These are phyloP conservation scores for Marisa cornuarietis DNA, from an alignment of 1,140 invertebrate genomes.

Conservation along the genomic window DNA sequence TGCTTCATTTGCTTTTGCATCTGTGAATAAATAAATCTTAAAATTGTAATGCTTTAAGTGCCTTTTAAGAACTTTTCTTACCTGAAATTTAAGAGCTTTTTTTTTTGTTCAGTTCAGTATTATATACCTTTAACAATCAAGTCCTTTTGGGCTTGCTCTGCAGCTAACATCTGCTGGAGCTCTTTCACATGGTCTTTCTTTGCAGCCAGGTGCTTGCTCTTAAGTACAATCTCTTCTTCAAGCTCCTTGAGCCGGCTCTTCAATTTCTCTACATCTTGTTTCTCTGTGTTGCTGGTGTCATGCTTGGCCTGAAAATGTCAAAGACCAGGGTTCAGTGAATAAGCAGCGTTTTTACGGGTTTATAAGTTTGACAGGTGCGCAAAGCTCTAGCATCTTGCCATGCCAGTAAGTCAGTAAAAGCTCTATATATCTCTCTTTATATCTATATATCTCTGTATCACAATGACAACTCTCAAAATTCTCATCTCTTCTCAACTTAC, in stretches of 20 bases:
- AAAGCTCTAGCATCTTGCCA: too few species aligned
- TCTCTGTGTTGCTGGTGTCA: too few species aligned
- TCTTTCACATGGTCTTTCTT: slow-evolving; percentile 25
- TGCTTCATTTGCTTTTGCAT: slow-evolving; percentile 35
- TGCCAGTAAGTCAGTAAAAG: too few species aligned
- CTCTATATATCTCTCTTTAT: too few species aligned
- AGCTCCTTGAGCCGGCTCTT: background rate
- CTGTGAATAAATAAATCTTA: background rate
- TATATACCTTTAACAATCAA: slow-evolving; percentile 28
- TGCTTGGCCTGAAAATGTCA: too few species aligned
- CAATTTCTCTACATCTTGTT: too few species aligned
- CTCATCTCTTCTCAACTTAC: too few species aligned
- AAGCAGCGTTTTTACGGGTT: background rate
- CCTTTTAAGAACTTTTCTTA: background rate
- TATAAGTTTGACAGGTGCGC: too few species aligned
- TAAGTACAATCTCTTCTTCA: slow-evolving; percentile 27
- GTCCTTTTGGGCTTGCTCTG: slow-evolving; percentile 32
- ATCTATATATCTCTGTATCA: too few species aligned
- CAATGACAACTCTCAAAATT: too few species aligned
- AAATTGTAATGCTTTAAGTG: background rate
- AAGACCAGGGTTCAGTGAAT: background rate
- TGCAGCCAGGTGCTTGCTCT: slow-evolving; percentile 21
- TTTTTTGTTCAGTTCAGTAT: background rate
- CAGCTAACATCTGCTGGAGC: slow-evolving; percentile 20
- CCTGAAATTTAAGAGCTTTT: background rate